Evolutionary conservation across 2,797 vertebrate genomes (phyloP).

Genomic region (Micropoecilia bifurca): DNA sequence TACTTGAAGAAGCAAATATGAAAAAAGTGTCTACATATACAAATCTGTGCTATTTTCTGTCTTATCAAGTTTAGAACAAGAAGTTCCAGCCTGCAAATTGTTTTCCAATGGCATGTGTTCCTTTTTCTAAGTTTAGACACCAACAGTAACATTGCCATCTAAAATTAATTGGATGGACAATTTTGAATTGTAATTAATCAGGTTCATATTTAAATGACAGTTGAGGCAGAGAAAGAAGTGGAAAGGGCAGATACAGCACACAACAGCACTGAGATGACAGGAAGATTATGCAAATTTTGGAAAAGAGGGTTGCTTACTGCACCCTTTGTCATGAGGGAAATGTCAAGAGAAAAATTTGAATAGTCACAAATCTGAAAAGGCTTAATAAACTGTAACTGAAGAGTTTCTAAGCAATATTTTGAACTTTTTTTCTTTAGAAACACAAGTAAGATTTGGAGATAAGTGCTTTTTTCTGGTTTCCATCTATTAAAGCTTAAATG

Average conservation of each 20-base stretch:
- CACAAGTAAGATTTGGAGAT: not conserved
- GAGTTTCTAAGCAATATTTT: conserved; percentile 9
- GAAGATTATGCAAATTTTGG: conserved; percentile 71
- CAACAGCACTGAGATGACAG: conserved; percentile 42
- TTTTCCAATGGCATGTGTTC: not conserved
- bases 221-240: conserved; percentile 29
- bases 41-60: not conserved
- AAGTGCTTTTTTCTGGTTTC: not conserved
- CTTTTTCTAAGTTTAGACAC: conserved; percentile 6
- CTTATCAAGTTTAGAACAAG: not conserved
- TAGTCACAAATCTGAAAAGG: conserved; percentile 56
- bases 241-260: conserved; percentile 35
- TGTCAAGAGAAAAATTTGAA: conserved; percentile 66
- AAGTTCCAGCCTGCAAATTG: not conserved
- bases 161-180: conserved; percentile 32
- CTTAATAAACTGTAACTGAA: conserved; percentile 11
- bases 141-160: conserved; percentile 12
- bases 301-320: conserved; percentile 52
- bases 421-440: conserved; percentile 19
- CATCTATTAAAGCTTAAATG: not conserved
- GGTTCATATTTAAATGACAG: conserved; percentile 44
- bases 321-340: conserved; percentile 64
- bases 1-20: not conserved
- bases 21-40: not conserved
- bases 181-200: conserved; percentile 49